Evolutionary conservation across 2,113 vertebrate genomes (phyloP).

Genomic region (Nesoenas mayeri): DNA sequence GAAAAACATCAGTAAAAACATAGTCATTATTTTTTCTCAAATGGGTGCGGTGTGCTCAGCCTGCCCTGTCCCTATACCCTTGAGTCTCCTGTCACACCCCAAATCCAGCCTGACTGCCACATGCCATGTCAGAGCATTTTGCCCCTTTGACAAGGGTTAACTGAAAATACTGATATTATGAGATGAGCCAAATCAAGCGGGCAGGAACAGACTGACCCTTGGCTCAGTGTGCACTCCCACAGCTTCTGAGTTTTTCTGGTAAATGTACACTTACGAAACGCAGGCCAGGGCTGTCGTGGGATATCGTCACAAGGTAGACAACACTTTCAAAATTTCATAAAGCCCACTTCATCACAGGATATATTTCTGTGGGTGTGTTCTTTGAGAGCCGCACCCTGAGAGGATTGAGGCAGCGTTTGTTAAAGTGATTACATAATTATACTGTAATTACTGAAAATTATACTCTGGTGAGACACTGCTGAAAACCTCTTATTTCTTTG

Average conservation of each 20-base stretch:
- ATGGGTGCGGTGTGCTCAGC: fast-evolving
- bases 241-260: background rate
- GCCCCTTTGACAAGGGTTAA: background rate
- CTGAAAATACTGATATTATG: fast-evolving
- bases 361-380: background rate
- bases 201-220: background rate
- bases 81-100: background rate
- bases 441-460: background rate
- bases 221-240: background rate
- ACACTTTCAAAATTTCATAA: fast-evolving
- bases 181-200: background rate
- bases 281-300: background rate
- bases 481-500: background rate
- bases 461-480: background rate
- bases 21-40: background rate
- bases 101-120: background rate
- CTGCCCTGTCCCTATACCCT: background rate
- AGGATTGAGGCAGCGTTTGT: background rate
- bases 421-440: background rate
- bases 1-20: background rate
- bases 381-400: background rate
- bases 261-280: fast-evolving
- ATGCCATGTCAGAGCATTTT: fast-evolving
- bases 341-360: background rate
- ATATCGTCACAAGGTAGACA: background rate